A percentile compares a stretch with the other conserved stretches of the same genome.
phyloP scores from a whole-genome alignment of 2,113 vertebrate species.

The Gasterosteus nipponicus region DNA sequence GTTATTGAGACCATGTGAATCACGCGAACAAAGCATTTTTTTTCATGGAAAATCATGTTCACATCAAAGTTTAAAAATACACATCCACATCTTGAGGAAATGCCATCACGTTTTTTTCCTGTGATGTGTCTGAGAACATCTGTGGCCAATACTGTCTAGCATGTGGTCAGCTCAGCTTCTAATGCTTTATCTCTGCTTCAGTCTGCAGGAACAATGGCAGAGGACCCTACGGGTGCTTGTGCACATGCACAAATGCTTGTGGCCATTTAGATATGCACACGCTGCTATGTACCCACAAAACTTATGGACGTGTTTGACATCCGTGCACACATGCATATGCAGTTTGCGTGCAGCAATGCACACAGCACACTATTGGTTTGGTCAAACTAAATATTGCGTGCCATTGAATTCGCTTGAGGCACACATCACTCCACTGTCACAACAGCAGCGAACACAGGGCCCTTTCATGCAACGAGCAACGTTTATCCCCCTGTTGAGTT shows the following conservation, averaged over 20 bases:
- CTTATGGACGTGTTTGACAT: constrained; percentile 14
- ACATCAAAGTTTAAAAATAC: constrained; percentile 88
- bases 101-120: constrained; percentile 85
- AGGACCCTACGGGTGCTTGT: constrained; percentile 37
- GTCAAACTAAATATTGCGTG: constrained; percentile 20
- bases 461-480: constrained; percentile 56
- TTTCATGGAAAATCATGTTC: constrained; percentile 88
- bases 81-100: constrained; percentile 88
- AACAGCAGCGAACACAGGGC: constrained; percentile 46
- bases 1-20: constrained; percentile 89
- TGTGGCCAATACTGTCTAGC: constrained; percentile 88
- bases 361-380: neutral
- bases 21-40: constrained; percentile 88
- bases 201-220: constrained; percentile 55
- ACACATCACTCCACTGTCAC: constrained; percentile 56
- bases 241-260: constrained; percentile 6
- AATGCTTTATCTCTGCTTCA: constrained; percentile 63
- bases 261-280: constrained; percentile 7
- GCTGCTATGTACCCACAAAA: neutral
- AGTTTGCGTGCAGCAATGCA: neutral
- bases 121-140: constrained; percentile 86
- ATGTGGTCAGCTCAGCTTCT: constrained; percentile 85
- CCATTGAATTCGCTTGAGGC: neutral
- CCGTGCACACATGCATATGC: neutral
- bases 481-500: neutral